phyloP scores from a whole-genome alignment of 2,797 vertebrate species.

The Miichthys miiuy region DNA sequence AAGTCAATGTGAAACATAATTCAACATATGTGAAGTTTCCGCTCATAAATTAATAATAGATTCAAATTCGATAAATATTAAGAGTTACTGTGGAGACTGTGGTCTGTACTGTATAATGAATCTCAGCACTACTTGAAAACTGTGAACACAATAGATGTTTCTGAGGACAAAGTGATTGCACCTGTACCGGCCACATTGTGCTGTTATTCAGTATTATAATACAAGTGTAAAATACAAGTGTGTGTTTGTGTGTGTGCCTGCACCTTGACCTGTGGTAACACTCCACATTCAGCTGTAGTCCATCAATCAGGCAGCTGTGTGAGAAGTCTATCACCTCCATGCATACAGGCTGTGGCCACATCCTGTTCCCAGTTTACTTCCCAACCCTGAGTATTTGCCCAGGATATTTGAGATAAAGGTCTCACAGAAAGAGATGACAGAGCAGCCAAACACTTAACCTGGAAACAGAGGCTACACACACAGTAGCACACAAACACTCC shows the following conservation, averaged over 20 bases:
- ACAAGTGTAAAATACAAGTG: neutral
- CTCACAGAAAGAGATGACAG: slow-evolving; percentile 49
- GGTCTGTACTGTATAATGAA: neutral
- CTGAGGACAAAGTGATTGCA: neutral
- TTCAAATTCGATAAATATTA: too few relatives aligned
- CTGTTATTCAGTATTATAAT: neutral
- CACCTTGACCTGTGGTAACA: slow-evolving; percentile 28
- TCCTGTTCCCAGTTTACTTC: slow-evolving; percentile 73
- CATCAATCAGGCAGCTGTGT: slow-evolving; percentile 61
- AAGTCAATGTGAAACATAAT: too few relatives aligned
- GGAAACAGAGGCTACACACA: slow-evolving; percentile 1
- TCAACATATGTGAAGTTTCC: too few relatives aligned
- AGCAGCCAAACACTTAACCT: slow-evolving; percentile 38
- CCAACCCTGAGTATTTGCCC: slow-evolving; percentile 65
- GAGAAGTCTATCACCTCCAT: slow-evolving; percentile 24
- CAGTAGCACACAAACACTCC: slow-evolving; percentile 49
- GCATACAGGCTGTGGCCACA: slow-evolving; percentile 42
- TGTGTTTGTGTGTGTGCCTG: neutral
- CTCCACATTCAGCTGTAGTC: slow-evolving; percentile 18
- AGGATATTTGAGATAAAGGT: slow-evolving; percentile 58
- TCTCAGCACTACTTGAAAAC: neutral
- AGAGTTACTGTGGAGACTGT: neutral
- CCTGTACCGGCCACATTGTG: neutral
- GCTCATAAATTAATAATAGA: too few relatives aligned
- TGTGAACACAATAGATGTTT: slow-evolving; percentile 8